Conservation (phyloP, 2,888 invertebrate species). For the Drosophila kambysellisi region DNA sequence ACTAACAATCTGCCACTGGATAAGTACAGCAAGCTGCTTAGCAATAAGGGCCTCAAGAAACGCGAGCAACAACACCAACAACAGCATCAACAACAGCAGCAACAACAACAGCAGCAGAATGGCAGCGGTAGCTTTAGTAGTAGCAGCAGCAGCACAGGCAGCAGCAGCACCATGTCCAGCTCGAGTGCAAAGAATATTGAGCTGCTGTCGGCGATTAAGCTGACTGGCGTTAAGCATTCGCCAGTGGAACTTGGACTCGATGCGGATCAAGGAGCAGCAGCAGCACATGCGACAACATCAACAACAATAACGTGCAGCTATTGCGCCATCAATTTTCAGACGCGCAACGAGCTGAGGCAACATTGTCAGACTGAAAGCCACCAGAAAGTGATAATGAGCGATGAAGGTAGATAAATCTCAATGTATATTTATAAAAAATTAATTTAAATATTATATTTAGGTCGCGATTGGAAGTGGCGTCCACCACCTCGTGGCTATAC, state of each 20-base stretch:
- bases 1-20: slow-evolving; percentile 84
- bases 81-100: slow-evolving; percentile 68
- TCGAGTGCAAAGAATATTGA: slow-evolving; percentile 77
- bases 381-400: slow-evolving; percentile 89
- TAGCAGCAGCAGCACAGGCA: slow-evolving; percentile 76
- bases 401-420: slow-evolving; percentile 86
- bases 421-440: no score
- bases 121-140: slow-evolving; percentile 58
- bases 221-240: slow-evolving; percentile 73
- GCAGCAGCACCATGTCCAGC: slow-evolving; percentile 69
- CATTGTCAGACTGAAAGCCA: slow-evolving; percentile 89
- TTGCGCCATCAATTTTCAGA: slow-evolving; percentile 87
- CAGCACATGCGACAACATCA: slow-evolving; percentile 60
- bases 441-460: slow-evolving; percentile 49
- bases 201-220: slow-evolving; percentile 80
- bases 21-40: slow-evolving; percentile 84
- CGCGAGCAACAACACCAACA: slow-evolving; percentile 74
- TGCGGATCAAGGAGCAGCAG: slow-evolving; percentile 29
- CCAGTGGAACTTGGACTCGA: slow-evolving; percentile 38
- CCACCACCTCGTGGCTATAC: slow-evolving; percentile 90
- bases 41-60: slow-evolving; percentile 83
- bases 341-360: slow-evolving; percentile 86
- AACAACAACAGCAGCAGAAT: slow-evolving; percentile 59
- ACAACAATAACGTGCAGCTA: slow-evolving; percentile 86
- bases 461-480: slow-evolving; percentile 89